Percentiles rank a stretch among this genome's conserved stretches.
Evolutionary conservation across 2,888 invertebrate species (phyloP).

Genomic region (Latrodectus elegans): DNA sequence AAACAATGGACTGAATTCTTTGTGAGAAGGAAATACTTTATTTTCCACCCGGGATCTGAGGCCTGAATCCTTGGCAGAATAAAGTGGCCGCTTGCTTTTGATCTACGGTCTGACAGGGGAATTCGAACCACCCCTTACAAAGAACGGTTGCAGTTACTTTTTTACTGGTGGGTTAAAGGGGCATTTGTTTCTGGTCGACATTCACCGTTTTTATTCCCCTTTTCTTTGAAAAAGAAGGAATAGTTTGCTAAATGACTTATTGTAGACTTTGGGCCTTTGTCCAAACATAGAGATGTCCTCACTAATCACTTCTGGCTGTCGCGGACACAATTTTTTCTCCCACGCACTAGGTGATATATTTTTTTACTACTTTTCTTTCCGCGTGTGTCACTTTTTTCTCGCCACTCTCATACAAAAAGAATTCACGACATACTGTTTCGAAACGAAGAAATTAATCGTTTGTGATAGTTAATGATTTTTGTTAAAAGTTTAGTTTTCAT

Average conservation of each 20-base stretch:
- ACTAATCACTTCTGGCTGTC: conserved; percentile 36
- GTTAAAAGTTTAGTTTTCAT: no score
- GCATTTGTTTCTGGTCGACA: conserved; percentile 37
- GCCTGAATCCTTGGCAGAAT: no score
- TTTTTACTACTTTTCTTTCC: no score
- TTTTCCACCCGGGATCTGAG: no score
- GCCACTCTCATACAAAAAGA: no score
- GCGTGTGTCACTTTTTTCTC: no score
- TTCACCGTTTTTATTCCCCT: not conserved
- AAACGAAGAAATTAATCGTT: no score
- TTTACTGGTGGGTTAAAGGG: conserved; percentile 13
- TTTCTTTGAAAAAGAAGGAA: conserved; percentile 8
- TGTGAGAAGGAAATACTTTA: no score
- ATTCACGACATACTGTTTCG: no score
- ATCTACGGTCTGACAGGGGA: conserved; percentile 49
- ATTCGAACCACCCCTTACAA: conserved; percentile 23
- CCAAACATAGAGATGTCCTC: conserved; percentile 35
- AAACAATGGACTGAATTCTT: no score
- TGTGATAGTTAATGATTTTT: no score
- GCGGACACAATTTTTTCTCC: not conserved
- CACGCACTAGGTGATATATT: no score
- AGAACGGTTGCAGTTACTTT: not conserved
- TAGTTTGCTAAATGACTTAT: conserved; percentile 55
- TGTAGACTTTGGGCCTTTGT: conserved; percentile 52
- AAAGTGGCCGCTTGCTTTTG: not conserved